Conservation (phyloP, 2,888 invertebrate species). For the Orchesella flavescens region DNA sequence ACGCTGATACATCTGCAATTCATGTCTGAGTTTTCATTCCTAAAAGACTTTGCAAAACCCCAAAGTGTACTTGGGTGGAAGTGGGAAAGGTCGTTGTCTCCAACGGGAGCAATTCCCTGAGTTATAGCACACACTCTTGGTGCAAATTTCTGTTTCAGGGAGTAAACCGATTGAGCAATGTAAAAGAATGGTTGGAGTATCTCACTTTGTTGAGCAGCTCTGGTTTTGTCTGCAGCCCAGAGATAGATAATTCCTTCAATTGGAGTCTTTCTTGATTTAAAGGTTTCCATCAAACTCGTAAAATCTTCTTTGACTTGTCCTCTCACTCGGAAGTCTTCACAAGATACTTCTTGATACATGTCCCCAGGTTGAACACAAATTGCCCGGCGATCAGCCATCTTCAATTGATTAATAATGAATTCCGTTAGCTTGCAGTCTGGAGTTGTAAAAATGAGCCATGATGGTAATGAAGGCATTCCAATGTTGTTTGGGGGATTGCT, state of each 20-base stretch:
- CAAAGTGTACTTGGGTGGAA: slow-evolving; percentile 24
- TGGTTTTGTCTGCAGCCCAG: slow-evolving; percentile 36
- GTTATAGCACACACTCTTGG: slow-evolving; percentile 24
- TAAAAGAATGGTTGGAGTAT: slow-evolving; percentile 43
- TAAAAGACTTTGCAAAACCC: slow-evolving; percentile 43
- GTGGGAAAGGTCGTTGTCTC: slow-evolving; percentile 25
- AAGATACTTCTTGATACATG: not conserved
- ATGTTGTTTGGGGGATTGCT: not conserved
- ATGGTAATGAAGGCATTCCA: not conserved
- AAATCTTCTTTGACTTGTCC: slow-evolving; percentile 8
- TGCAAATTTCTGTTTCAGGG: slow-evolving; percentile 10
- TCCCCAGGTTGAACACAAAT: not conserved
- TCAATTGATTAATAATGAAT: not conserved
- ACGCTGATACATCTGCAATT: slow-evolving; percentile 27
- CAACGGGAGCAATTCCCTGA: slow-evolving; percentile 22
- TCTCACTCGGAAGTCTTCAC: not conserved
- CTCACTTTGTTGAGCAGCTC: not conserved
- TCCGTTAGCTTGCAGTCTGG: slow-evolving; percentile 4
- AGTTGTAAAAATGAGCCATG: slow-evolving; percentile 29
- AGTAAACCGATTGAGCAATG: slow-evolving; percentile 19
- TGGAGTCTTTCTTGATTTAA: not conserved
- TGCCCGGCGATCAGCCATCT: not conserved
- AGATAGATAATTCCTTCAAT: slow-evolving; percentile 46
- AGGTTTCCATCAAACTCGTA: not conserved
- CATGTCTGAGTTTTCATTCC: slow-evolving; percentile 38